Base-by-base conservation (phyloP, 1,140 invertebrate genomes). In the Trissolcus basalis region DNA sequence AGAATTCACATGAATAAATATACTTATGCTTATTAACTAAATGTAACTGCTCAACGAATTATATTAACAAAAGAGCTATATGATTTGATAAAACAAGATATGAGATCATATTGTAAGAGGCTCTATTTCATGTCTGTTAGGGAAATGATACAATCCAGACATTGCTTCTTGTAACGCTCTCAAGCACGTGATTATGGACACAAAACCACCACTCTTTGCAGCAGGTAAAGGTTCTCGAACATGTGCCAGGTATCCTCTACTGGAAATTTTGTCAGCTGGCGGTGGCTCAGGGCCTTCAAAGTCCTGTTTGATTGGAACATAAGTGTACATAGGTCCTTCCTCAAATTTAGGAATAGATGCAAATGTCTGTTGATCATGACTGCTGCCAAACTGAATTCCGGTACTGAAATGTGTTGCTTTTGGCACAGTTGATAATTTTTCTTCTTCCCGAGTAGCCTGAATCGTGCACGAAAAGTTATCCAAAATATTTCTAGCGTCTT, bases 151-250 rank as follows among this genome's bases (percentile, higher is more conserved):
- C 0, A 98, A 88, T 27, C 96, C 96, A 77, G 93, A 91, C 81
- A 98, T 91, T 0, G 97, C 94, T 86, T 98, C 97, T 86, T 97
- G 94, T 8, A 99, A 85, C 0, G 96, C 97, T 80, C 97, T 88
- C 53, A 94, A 88, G 86, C 97, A 98, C 3, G 95, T 95, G 67
- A 97, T 89, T 5, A 91, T 91, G 1, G 94, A 90, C 32, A 92
- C 91, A 85, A 95, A 99, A 2, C 98, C 98, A 43, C 96, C 97
- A 13, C 96, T 97, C 74, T 92, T 91, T 82, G 98, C 96, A 33
- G 91, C 85, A 16, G 91, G 87, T 14, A 89, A 93, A 72, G 96
- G 93, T 14, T 85, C 68, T 61, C 91, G 88, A 47, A 98, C 91
- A 86, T 98, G 92, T 4, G 90, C 83, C 45, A 96, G 88, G 82